Percentiles rank a stretch among this genome's conserved stretches.
Evolutionary conservation across 92 coral and sea anemone genomes (phyloP).

Genomic region (Meandrina meandrites): DNA sequence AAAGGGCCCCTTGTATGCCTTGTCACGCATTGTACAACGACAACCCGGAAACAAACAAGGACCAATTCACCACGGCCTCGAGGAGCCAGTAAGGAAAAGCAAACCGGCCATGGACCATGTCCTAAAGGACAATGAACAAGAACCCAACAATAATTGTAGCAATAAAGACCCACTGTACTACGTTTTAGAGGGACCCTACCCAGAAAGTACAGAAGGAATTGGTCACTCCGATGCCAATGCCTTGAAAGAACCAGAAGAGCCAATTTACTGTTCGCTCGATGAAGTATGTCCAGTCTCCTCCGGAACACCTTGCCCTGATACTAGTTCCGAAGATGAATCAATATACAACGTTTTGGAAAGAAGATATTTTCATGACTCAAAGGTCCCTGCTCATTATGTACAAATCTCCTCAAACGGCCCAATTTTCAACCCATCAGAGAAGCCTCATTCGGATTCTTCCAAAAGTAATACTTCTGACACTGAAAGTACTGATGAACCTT

Average conservation of each 20-base stretch:
- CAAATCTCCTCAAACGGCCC: neutral
- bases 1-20: neutral
- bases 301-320: neutral
- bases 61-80: neutral
- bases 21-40: neutral
- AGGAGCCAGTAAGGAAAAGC: neutral
- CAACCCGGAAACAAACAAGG: neutral
- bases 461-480: neutral
- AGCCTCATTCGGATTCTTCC: neutral
- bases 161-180: neutral
- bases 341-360: conserved; percentile 7
- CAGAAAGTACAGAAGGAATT: neutral
- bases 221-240: neutral
- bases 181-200: conserved; percentile 4
- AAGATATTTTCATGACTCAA: neutral
- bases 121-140: neutral
- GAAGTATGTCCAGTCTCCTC: neutral
- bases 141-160: neutral
- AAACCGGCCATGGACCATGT: neutral
- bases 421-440: neutral
- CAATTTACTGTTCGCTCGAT: neutral
- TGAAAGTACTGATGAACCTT: neutral
- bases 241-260: neutral
- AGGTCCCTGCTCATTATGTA: conserved; percentile 3
- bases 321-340: neutral